phyloP scores from a whole-genome alignment of 2,113 vertebrate genomes.

The Engystomops pustulosus region DNA sequence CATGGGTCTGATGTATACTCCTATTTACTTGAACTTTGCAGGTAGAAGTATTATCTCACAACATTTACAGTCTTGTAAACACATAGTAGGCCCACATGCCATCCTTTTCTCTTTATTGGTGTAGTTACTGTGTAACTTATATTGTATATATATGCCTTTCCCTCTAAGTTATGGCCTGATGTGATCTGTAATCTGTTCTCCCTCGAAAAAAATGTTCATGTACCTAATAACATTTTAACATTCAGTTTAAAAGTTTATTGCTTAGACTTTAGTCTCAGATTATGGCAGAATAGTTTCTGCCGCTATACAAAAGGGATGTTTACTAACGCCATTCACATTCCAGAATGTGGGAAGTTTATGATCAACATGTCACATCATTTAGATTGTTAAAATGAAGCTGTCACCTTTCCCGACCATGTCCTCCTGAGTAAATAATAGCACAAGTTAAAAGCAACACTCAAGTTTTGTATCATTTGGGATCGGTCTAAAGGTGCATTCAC shows the following conservation, averaged over 20 bases:
- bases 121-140: slow-evolving; percentile 55
- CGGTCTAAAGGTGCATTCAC: too few species aligned
- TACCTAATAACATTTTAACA: slow-evolving; percentile 13
- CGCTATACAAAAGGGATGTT: neutral
- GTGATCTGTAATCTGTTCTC: slow-evolving; percentile 35
- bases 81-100: slow-evolving; percentile 4
- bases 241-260: slow-evolving; percentile 2
- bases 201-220: slow-evolving; percentile 18
- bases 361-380: too few species aligned
- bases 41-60: slow-evolving; percentile 13
- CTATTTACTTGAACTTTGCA: slow-evolving; percentile 6
- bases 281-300: neutral
- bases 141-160: slow-evolving; percentile 27
- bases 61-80: slow-evolving; percentile 32
- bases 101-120: slow-evolving; percentile 5
- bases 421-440: too few species aligned
- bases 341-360: too few species aligned
- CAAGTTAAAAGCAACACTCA: too few species aligned
- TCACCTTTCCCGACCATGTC: too few species aligned
- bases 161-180: slow-evolving; percentile 33
- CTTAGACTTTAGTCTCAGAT: slow-evolving; percentile 21
- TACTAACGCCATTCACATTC: neutral
- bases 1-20: neutral
- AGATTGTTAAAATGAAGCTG: too few species aligned
- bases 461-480: too few species aligned